These are phyloP conservation scores for Ormyrus nitidulus DNA, from an alignment of 2,888 invertebrate genomes.

Conservation along the genomic window DNA sequence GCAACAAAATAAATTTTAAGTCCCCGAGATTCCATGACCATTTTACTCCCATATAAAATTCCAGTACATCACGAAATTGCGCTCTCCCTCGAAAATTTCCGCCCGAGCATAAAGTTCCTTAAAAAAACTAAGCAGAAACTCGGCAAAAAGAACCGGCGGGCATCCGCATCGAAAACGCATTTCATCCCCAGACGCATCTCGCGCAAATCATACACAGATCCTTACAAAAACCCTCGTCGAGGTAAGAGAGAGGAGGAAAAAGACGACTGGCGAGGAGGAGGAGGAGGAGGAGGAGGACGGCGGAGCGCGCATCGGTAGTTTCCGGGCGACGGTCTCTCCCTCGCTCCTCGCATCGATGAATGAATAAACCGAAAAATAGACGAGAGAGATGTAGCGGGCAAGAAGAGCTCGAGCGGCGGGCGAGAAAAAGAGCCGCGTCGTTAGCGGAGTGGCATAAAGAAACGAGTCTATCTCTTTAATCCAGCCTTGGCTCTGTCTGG, in stretches of 20 bases:
- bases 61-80: no score
- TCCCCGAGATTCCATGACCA: no score
- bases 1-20: no score
- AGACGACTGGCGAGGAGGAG: not conserved
- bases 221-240: slow-evolving; percentile 24
- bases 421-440: not conserved
- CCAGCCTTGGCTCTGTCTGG: slow-evolving; percentile 60
- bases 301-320: not conserved
- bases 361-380: slow-evolving; percentile 41
- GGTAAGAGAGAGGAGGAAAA: not conserved
- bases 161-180: no score
- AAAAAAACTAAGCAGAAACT: no score
- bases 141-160: no score
- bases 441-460: slow-evolving; percentile 43
- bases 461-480: slow-evolving; percentile 65
- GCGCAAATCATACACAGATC: not conserved
- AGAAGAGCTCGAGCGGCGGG: not conserved
- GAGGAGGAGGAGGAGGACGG: not conserved
- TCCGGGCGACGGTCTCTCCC: slow-evolving; percentile 8
- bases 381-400: not conserved
- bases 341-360: slow-evolving; percentile 24
- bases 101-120: no score
- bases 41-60: no score
- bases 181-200: not conserved
- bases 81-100: no score